A percentile compares a stretch with the other conserved stretches of the same genome.
Conservation (phyloP, 2,888 invertebrate genomes). For the Trachelus tabidus region DNA sequence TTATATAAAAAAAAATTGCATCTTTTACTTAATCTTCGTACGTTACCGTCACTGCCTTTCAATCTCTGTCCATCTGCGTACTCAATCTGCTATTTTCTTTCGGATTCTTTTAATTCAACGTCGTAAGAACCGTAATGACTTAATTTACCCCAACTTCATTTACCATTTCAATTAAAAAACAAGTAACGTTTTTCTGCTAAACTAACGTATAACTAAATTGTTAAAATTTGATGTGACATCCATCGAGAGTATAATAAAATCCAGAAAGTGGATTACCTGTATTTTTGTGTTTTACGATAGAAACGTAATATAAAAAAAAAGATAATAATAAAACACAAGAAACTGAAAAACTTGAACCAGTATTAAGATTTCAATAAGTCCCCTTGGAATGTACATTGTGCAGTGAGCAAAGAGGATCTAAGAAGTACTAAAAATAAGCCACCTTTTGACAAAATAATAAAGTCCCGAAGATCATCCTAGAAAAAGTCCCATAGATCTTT, state of each 20-base stretch:
- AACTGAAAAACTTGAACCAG: background rate
- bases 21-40: background rate
- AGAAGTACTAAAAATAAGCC: background rate
- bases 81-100: background rate
- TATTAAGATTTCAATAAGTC: background rate
- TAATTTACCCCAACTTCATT: background rate
- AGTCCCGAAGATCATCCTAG: too few species aligned
- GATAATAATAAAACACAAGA: background rate
- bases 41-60: background rate
- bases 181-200: background rate
- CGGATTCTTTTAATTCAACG: background rate
- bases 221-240: background rate
- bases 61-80: background rate
- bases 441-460: background rate
- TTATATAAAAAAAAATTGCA: background rate
- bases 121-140: background rate
- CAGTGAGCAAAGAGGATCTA: background rate
- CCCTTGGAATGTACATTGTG: background rate
- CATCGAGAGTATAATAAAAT: too few species aligned
- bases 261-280: too few species aligned
- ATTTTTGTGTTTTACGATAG: too few species aligned
- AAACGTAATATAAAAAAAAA: too few species aligned
- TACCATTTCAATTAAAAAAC: background rate
- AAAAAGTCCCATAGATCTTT: too few species aligned
- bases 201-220: background rate